Percentiles rank a stretch among this genome's conserved stretches.
phyloP scores from a whole-genome alignment of 2,113 vertebrate genomes.

The Phalacrocorax carbo region DNA sequence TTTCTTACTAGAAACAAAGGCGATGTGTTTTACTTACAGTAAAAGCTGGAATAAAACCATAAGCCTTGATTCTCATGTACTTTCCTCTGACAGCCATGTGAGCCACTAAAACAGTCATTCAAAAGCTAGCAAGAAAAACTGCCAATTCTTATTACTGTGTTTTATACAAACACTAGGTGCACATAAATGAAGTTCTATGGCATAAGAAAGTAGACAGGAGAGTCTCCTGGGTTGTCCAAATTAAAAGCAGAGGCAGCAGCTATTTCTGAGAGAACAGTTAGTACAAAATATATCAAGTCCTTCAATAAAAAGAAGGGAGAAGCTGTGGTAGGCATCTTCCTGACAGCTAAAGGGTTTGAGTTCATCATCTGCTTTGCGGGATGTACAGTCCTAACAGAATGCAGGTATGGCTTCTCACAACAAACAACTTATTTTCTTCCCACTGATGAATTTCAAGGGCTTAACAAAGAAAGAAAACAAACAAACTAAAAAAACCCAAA shows the following conservation, averaged over 20 bases:
- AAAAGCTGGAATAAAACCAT: background rate
- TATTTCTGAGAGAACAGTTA: background rate
- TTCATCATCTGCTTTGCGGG: background rate
- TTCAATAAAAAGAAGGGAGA: background rate
- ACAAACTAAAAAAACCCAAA: background rate
- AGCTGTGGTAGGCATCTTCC: background rate
- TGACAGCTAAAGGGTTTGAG: background rate
- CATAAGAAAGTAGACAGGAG: background rate
- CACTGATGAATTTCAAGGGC: background rate
- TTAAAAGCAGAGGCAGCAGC: background rate
- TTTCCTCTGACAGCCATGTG: background rate
- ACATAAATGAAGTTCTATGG: background rate
- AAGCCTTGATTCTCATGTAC: background rate
- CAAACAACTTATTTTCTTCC: background rate
- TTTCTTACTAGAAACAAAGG: background rate
- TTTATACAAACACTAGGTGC: background rate
- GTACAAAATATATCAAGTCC: background rate
- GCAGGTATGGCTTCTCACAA: background rate
- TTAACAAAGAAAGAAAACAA: background rate
- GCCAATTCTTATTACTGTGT: background rate
- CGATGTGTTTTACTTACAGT: background rate
- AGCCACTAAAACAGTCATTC: background rate
- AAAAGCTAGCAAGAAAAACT: background rate
- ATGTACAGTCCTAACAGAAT: background rate
- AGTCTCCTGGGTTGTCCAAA: background rate